Evolutionary conservation across 2,888 invertebrate genomes (phyloP).

Genomic region (Desoria tigrina): DNA sequence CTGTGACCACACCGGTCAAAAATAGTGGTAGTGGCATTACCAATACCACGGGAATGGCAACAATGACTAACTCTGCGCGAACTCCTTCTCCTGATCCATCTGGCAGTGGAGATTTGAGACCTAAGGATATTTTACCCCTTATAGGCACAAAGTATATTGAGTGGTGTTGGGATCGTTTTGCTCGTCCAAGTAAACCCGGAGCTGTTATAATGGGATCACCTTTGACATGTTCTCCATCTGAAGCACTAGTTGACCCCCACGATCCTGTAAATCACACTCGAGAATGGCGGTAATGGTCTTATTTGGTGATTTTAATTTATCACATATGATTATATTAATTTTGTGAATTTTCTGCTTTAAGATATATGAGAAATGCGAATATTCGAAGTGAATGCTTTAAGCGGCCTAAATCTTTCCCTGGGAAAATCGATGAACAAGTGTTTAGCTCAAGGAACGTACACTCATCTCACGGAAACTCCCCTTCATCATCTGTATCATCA

Average conservation of each 20-base stretch:
- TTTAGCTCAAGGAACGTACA: constrained; percentile 44
- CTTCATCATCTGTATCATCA: constrained; percentile 39
- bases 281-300: constrained; percentile 66
- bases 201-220: constrained; percentile 7
- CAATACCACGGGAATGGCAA: neutral
- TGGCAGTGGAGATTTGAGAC: constrained; percentile 18
- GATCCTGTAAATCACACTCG: constrained; percentile 64
- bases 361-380: constrained; percentile 67
- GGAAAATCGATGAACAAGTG: constrained; percentile 76
- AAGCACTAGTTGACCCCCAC: constrained; percentile 20
- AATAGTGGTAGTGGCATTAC: too few relatives aligned
- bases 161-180: constrained; percentile 53
- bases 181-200: constrained; percentile 34
- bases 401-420: constrained; percentile 57
- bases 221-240: constrained; percentile 6
- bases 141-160: constrained; percentile 51
- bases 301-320: neutral
- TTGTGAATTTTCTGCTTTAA: constrained; percentile 38
- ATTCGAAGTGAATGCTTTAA: constrained; percentile 62
- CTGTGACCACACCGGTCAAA: constrained; percentile 4
- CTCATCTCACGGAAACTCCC: constrained; percentile 36
- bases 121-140: constrained; percentile 44
- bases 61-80: neutral
- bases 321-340: neutral
- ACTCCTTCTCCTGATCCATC: constrained; percentile 7